These are phyloP conservation scores for Eira barbara DNA, from an alignment of 2,113 vertebrate genomes.

Conservation along the genomic window DNA sequence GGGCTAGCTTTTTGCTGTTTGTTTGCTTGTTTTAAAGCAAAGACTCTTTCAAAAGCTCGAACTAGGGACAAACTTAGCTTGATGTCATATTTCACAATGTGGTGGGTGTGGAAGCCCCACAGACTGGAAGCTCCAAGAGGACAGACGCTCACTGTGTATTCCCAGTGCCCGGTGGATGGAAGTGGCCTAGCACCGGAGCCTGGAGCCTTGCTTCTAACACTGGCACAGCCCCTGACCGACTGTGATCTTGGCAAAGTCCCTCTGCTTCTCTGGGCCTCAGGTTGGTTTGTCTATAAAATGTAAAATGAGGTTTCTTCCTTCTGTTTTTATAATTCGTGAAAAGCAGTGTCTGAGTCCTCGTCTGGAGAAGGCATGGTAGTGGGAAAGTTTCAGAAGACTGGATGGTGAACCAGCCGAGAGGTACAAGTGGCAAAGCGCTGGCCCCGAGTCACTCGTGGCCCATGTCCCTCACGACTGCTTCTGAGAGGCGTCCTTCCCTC, in stretches of 20 bases:
- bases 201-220: not conserved
- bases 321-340: not conserved
- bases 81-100: not conserved
- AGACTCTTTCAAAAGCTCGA: not conserved
- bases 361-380: not conserved
- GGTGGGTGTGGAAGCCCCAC: rapidly evolving
- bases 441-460: not conserved
- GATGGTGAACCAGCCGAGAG: not conserved
- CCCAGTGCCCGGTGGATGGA: not conserved
- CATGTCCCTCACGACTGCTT: not conserved
- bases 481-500: not conserved
- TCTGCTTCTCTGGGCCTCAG: not conserved
- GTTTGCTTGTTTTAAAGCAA: conserved; percentile 35
- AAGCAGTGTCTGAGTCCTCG: not conserved
- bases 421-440: too few relatives aligned
- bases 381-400: not conserved
- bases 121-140: not conserved
- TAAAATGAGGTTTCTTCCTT: not conserved
- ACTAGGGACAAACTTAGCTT: not conserved
- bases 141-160: rapidly evolving
- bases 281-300: not conserved
- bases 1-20: not conserved
- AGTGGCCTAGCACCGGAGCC: not conserved
- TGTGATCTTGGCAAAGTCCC: not conserved
- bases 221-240: not conserved